These are phyloP conservation scores for Sebastes nivosus DNA, from an alignment of 2,797 vertebrate species.

Conservation along the genomic window DNA sequence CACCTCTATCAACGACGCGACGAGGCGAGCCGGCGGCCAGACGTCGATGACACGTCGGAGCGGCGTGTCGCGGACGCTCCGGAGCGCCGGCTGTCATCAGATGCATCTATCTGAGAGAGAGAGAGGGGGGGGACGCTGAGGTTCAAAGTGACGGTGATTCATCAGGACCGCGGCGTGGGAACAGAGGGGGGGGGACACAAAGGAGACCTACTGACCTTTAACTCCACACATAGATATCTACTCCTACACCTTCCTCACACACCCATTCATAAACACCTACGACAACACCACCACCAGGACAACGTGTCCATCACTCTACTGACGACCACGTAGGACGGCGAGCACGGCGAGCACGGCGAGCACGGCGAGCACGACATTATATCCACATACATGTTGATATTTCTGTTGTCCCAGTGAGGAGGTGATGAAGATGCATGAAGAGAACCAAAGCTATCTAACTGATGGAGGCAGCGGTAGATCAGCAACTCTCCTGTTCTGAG, in stretches of 20 bases:
- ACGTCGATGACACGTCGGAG: conserved; percentile 57
- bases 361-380: no score
- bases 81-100: conserved; percentile 65
- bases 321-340: no score
- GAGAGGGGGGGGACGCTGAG: background rate
- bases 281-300: background rate
- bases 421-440: no score
- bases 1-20: background rate
- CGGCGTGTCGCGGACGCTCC: conserved; percentile 46
- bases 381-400: no score
- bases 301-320: no score
- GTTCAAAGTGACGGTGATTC: conserved; percentile 76
- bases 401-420: no score
- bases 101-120: conserved; percentile 54
- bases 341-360: no score
- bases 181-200: conserved; percentile 52
- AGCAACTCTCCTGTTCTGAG: no score
- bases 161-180: conserved; percentile 48
- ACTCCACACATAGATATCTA: conserved; percentile 1
- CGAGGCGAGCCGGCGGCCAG: conserved; percentile 10
- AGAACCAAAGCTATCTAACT: no score
- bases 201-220: conserved; percentile 70
- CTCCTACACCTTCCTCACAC: background rate
- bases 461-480: no score
- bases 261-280: conserved; percentile 35